Evolutionary conservation across 1,140 invertebrate species (phyloP).

Genomic region (Spodoptera frugiperda): DNA sequence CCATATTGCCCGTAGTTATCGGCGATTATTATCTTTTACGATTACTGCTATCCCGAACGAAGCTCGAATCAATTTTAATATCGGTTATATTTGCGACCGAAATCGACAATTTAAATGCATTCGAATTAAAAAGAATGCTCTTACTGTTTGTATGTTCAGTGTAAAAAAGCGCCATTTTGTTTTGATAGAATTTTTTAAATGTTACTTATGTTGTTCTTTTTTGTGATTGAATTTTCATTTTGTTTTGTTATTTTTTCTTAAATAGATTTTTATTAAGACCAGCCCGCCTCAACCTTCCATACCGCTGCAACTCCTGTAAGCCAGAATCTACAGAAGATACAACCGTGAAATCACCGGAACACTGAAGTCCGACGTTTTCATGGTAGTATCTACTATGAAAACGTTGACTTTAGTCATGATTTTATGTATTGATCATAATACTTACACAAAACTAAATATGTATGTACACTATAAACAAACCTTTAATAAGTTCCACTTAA

Average conservation of each 20-base stretch:
- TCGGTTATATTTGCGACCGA: conserved; percentile 31
- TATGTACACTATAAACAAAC: no score
- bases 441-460: no score
- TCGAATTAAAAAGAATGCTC: conserved; percentile 13
- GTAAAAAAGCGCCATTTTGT: background rate
- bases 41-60: conserved; percentile 54
- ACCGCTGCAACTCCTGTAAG: no score
- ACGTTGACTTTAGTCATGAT: no score
- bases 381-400: no score
- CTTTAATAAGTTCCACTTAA: no score
- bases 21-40: conserved; percentile 65
- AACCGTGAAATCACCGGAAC: no score
- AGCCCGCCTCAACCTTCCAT: no score
- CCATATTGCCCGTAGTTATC: conserved; percentile 60
- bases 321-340: no score
- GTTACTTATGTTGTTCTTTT: background rate
- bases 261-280: no score
- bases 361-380: no score
- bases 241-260: background rate
- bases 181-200: background rate
- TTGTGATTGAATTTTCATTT: background rate
- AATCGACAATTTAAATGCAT: conserved; percentile 47
- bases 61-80: conserved; percentile 61
- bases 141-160: conserved; percentile 16
- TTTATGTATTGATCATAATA: no score